These are phyloP conservation scores for Antheraea pernyi DNA, from an alignment of 1,140 invertebrate genomes.

Conservation along the genomic window DNA sequence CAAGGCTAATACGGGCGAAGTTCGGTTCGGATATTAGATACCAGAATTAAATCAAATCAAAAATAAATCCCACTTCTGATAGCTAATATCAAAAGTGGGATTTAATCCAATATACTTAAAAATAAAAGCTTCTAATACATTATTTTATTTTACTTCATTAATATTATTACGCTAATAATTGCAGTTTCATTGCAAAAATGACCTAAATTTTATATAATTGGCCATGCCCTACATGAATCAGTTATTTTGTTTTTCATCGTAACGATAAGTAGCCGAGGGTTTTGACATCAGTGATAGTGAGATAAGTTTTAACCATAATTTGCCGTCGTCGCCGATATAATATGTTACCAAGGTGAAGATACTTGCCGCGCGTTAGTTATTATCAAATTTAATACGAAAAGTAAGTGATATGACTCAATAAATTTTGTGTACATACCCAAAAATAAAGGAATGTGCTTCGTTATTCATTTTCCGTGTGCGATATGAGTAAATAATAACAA, in stretches of 20 bases:
- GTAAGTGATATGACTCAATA: background rate
- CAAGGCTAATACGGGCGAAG: too few relatives aligned
- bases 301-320: conserved; percentile 38
- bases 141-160: too few relatives aligned
- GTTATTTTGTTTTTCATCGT: conserved; percentile 11
- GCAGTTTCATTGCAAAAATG: conserved; percentile 12
- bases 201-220: conserved; percentile 42
- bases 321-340: conserved; percentile 44
- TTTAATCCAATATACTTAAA: too few relatives aligned
- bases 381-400: conserved; percentile 13
- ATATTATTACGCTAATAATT: background rate
- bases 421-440: background rate
- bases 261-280: conserved; percentile 9
- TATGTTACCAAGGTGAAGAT: conserved; percentile 41
- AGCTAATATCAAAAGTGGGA: too few relatives aligned
- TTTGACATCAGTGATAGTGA: conserved; percentile 30
- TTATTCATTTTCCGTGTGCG: background rate
- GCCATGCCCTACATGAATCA: conserved; percentile 51
- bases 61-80: too few relatives aligned
- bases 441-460: background rate
- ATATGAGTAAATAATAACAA: background rate
- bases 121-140: too few relatives aligned
- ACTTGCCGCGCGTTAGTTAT: background rate
- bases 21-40: too few relatives aligned
- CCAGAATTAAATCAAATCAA: too few relatives aligned